Conservation (phyloP, 2,797 vertebrate genomes). For the Ceryle rudis region DNA sequence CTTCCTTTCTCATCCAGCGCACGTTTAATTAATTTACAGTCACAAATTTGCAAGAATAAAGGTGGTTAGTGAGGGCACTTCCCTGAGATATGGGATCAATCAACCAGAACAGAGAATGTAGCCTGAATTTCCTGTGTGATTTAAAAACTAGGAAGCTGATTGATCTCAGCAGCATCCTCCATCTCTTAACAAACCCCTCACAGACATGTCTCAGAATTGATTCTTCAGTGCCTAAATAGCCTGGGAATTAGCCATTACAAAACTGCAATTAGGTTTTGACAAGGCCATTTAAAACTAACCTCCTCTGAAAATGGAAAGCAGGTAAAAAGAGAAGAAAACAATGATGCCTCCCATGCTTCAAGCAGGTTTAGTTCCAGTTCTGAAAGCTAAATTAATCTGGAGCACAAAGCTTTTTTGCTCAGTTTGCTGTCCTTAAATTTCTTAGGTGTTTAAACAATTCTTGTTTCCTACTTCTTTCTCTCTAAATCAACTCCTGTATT, state of each 20-base stretch:
- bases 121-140: constrained; percentile 47
- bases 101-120: constrained; percentile 25
- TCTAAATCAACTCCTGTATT: background rate
- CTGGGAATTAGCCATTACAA: constrained; percentile 61
- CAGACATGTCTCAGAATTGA: constrained; percentile 51
- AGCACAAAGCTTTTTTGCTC: constrained; percentile 15
- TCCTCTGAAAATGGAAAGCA: constrained; percentile 14
- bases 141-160: constrained; percentile 53
- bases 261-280: constrained; percentile 67
- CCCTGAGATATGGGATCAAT: constrained; percentile 9
- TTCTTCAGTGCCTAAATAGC: constrained; percentile 45
- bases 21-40: constrained; percentile 25
- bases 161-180: constrained; percentile 54
- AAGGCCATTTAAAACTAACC: constrained; percentile 62
- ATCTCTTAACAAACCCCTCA: constrained; percentile 27
- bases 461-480: background rate
- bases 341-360: background rate
- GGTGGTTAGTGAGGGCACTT: constrained; percentile 8
- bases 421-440: background rate
- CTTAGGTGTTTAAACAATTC: background rate
- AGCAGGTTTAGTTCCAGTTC: constrained; percentile 2
- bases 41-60: constrained; percentile 1
- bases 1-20: background rate
- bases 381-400: constrained; percentile 27
- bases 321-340: constrained; percentile 50